Conservation (phyloP, 1,140 invertebrate species). For the Helicoverpa armigera region DNA sequence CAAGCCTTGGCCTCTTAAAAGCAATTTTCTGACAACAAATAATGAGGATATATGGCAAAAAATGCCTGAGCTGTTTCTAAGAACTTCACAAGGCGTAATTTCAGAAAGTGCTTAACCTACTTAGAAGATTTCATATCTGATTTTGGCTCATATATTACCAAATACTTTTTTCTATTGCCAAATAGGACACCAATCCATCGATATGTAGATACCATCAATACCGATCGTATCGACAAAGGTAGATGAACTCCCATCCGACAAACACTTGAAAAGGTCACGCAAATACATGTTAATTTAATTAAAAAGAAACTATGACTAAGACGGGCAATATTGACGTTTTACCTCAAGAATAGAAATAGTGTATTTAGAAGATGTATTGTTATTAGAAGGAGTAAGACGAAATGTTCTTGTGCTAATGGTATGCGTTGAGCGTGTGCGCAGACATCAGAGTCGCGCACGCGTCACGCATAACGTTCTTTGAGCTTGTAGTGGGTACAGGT, state of each 20-base stretch:
- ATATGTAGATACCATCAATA: not conserved
- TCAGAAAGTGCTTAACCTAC: too few relatives aligned
- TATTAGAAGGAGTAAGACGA: slow-evolving; percentile 24
- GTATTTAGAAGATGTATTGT: slow-evolving; percentile 28
- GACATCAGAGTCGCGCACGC: slow-evolving; percentile 72
- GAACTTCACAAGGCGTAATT: too few relatives aligned
- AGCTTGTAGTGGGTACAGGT: slow-evolving; percentile 58
- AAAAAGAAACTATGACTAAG: slow-evolving; percentile 24
- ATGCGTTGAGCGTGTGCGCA: slow-evolving; percentile 69
- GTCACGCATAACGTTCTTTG: slow-evolving; percentile 67
- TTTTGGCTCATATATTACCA: too few relatives aligned
- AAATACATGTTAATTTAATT: not conserved
- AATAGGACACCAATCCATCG: too few relatives aligned
- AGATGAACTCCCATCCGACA: not conserved
- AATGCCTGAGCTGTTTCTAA: too few relatives aligned
- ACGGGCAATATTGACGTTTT: slow-evolving; percentile 8
- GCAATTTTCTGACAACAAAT: too few relatives aligned
- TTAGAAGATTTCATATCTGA: too few relatives aligned
- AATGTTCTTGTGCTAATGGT: slow-evolving; percentile 56
- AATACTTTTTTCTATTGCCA: too few relatives aligned
- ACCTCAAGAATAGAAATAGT: slow-evolving; percentile 31
- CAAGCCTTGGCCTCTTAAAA: too few relatives aligned
- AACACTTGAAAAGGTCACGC: not conserved
- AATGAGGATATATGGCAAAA: too few relatives aligned
- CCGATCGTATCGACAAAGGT: not conserved